phyloP scores from a whole-genome alignment of 1,140 invertebrate genomes.

The Macrocentrus cingulum region DNA sequence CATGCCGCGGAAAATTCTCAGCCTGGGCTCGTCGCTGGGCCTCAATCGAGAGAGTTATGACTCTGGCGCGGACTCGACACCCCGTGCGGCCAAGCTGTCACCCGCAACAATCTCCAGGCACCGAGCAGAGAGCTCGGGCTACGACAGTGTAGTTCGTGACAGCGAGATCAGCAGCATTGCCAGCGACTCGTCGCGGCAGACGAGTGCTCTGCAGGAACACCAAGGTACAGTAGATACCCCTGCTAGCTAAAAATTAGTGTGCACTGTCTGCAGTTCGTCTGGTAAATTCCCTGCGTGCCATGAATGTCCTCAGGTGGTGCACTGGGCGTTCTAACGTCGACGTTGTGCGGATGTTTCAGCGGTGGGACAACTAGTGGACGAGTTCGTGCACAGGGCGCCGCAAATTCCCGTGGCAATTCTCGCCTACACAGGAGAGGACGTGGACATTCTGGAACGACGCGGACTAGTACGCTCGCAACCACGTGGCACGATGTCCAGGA shows the following conservation, averaged over 20 bases:
- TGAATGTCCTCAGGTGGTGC: constrained; percentile 58
- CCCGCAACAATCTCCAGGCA: constrained; percentile 69
- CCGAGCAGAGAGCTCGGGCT: constrained; percentile 79
- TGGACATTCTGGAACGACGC: constrained; percentile 60
- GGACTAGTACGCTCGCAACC: constrained; percentile 54
- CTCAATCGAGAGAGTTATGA: constrained; percentile 73
- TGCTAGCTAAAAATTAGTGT: neutral
- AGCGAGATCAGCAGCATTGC: constrained; percentile 83
- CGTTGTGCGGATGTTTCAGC: constrained; percentile 59
- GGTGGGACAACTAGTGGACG: constrained; percentile 52
- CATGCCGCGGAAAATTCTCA: constrained; percentile 61
- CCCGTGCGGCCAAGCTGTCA: constrained; percentile 75
- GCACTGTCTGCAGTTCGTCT: constrained; percentile 37
- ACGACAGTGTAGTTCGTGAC: constrained; percentile 85
- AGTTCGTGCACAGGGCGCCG: constrained; percentile 44
- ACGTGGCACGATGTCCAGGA: constrained; percentile 57
- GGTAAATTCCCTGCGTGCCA: constrained; percentile 43
- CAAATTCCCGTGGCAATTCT: constrained; percentile 47
- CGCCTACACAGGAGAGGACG: constrained; percentile 62
- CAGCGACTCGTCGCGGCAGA: constrained; percentile 71
- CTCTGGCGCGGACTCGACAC: constrained; percentile 78
- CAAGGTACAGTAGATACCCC: too few species aligned
- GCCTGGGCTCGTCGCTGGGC: constrained; percentile 61
- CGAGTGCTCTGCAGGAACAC: constrained; percentile 66
- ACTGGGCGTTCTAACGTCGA: constrained; percentile 57